phyloP scores from a whole-genome alignment of 2,888 invertebrate species.

The Ophioninae sp. region DNA sequence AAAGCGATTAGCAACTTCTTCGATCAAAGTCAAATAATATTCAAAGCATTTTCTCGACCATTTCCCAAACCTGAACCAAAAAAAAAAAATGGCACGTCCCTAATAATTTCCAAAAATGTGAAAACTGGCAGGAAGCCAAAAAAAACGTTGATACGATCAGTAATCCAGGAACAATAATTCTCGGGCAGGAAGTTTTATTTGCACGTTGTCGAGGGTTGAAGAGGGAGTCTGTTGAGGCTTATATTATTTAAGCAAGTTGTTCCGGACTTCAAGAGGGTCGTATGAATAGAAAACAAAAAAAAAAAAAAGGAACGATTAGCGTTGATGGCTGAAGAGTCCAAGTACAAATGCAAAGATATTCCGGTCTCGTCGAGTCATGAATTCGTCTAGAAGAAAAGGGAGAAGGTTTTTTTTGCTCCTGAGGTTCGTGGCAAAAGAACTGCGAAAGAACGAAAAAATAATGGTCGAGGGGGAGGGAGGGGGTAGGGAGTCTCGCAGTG shows the following conservation, averaged over 20 bases:
- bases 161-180: neutral
- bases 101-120: no score
- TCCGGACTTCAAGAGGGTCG: conserved; percentile 24
- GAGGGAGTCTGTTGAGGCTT: neutral
- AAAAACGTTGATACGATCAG: no score
- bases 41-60: no score
- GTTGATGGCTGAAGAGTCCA: conserved; percentile 30
- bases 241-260: conserved; percentile 36
- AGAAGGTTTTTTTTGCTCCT: neutral
- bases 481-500: conserved; percentile 28
- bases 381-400: conserved; percentile 46
- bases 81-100: no score
- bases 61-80: no score
- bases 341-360: conserved; percentile 57
- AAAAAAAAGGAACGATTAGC: conserved; percentile 23
- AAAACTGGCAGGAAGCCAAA: no score
- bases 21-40: no score
- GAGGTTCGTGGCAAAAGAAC: conserved; percentile 40
- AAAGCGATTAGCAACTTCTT: no score
- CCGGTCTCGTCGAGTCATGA: conserved; percentile 53
- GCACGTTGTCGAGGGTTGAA: neutral
- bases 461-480: no score
- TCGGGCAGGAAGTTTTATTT: neutral
- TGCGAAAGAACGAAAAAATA: conserved; percentile 42
- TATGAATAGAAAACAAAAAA: conserved; percentile 40